Conservation (phyloP, 2,113 vertebrate genomes). For the Prochilodus magdalenae region DNA sequence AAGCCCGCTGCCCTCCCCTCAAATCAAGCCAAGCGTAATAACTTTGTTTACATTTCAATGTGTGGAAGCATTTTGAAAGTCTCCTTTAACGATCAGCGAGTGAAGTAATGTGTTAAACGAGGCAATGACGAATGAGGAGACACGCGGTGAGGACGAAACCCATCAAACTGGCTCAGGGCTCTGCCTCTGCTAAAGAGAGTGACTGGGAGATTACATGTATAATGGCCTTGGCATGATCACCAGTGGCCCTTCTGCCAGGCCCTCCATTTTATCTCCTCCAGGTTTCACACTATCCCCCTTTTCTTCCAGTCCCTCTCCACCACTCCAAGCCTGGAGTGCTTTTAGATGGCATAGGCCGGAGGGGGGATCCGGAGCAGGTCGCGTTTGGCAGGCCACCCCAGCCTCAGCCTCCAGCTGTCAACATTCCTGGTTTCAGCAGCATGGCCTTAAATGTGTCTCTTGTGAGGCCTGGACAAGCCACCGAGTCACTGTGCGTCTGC, state of each 20-base stretch:
- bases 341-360: conserved; percentile 31
- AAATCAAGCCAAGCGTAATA: no score
- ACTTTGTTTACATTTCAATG: no score
- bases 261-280: conserved; percentile 45
- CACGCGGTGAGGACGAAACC: conserved; percentile 1
- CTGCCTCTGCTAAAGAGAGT: conserved; percentile 13
- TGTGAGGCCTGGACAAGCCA: conserved; percentile 10
- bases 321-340: conserved; percentile 41
- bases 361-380: conserved; percentile 17
- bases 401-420: conserved; percentile 46
- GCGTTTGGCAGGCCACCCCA: conserved; percentile 42
- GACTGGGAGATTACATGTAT: conserved; percentile 40
- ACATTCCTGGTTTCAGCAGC: conserved; percentile 57
- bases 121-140: neutral
- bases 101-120: neutral
- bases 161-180: conserved; percentile 1
- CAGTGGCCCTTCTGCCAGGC: conserved; percentile 23
- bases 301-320: conserved; percentile 43
- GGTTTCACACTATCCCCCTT: conserved; percentile 46
- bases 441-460: conserved; percentile 56
- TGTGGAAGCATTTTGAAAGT: no score
- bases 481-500: conserved; percentile 23
- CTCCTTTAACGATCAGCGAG: no score
- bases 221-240: conserved; percentile 34
- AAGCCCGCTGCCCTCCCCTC: no score